Conservation (phyloP, 1,140 invertebrate genomes). For the Drosophila lacertosa region DNA sequence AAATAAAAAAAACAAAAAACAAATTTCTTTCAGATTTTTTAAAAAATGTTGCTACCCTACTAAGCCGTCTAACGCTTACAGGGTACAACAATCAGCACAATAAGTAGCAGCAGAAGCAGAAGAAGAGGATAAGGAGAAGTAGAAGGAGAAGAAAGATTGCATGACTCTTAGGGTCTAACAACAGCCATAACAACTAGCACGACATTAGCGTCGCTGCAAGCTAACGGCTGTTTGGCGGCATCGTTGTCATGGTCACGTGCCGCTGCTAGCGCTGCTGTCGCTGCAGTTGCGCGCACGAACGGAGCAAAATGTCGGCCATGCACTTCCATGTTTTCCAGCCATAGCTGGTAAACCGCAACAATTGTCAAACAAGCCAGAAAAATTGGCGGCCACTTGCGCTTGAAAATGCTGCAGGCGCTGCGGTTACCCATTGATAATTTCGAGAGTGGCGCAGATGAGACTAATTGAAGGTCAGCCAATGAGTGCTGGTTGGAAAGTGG, state of each 20-base stretch:
- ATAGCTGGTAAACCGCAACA: constrained; percentile 48
- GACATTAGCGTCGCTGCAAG: constrained; percentile 56
- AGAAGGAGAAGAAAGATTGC: constrained; percentile 37
- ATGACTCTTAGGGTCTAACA: constrained; percentile 67
- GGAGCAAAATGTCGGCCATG: constrained; percentile 69
- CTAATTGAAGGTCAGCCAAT: not conserved
- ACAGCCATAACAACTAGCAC: constrained; percentile 74
- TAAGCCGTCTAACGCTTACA: not conserved
- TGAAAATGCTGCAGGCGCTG: constrained; percentile 17
- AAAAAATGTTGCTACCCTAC: not conserved
- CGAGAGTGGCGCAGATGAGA: not conserved
- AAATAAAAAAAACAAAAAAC: no score
- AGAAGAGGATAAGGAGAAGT: constrained; percentile 3
- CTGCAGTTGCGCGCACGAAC: constrained; percentile 64
- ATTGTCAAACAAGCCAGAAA: constrained; percentile 81
- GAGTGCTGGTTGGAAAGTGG: no score
- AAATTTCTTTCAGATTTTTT: no score
- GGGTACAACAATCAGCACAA: constrained; percentile 33
- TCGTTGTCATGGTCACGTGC: constrained; percentile 77
- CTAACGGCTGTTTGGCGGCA: constrained; percentile 27
- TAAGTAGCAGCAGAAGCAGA: constrained; percentile 25
- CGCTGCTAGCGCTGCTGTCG: constrained; percentile 55
- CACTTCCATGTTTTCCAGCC: constrained; percentile 50
- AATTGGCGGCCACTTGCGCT: constrained; percentile 54
- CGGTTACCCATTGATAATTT: constrained; percentile 20